Base-by-base conservation (phyloP, 1,140 invertebrate species). In the Neodiprion lecontei region DNA sequence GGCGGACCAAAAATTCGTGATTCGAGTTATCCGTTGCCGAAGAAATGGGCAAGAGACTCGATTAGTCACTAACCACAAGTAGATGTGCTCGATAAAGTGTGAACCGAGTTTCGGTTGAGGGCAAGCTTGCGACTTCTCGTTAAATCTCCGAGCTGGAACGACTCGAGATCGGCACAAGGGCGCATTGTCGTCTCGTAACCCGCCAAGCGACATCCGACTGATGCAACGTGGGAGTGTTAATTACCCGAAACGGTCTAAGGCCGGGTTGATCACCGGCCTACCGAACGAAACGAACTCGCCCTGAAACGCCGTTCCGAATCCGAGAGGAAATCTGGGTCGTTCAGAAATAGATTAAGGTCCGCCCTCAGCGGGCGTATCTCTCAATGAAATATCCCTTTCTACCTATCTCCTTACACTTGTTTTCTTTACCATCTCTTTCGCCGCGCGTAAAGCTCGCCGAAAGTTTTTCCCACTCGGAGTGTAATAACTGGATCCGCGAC, bases 181-280 rank as follows among this genome's bases (percentile, higher is more conserved):
- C 53, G 53, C 53, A 61, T 61, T 61, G 53, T 7, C n/a, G 9
- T 12, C n/a, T 69, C 68, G 14, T 73, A 70, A 69, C 47, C 70
- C 76, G 71, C 73, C 69, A 76, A 53, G 70, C 69, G 72, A 73
- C 76, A 75, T 73, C 75, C 76, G 74, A 49, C 76, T 70, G 69
- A 76, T 77, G 80, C 78, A 79, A 79, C 76, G 77, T 66, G 67
- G 69, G 81, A 84, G 77, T 78, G 85, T 82, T 86, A 87, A 87
- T 87, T 86, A 86, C 82, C 83, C 81, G 85, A 85, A 87, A 86
- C 84, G 84, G 83, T 82, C 82, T 81, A 83, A 87, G 83, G 79
- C 79, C 76, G 76, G 75, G 76, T 81, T 78, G 79, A 78, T 81
- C 23, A 14, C 40, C 23, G 47, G 17, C 67, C 40, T 50, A 68